Percentiles rank a stretch among this genome's conserved stretches.
Evolutionary conservation across 2,113 vertebrate species (phyloP).

Genomic region (Daubentonia madagascariensis): DNA sequence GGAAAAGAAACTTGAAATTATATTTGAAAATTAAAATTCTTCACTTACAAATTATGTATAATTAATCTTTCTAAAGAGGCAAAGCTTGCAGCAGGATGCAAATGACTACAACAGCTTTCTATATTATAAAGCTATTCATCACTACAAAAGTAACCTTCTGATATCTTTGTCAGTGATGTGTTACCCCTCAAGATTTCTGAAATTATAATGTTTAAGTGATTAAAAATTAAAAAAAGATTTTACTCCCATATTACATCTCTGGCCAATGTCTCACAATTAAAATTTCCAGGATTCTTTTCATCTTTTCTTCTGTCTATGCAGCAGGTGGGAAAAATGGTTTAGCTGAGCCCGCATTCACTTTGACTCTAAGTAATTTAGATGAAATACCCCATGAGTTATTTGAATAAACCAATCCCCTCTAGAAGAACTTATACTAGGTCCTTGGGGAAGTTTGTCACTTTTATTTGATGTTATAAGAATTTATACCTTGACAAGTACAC

Average conservation of each 20-base stretch:
- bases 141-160: not conserved
- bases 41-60: not conserved
- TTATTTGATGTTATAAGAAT: conserved; percentile 74
- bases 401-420: conserved; percentile 74
- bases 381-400: conserved; percentile 71
- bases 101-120: not conserved
- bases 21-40: not conserved
- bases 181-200: not conserved
- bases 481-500: conserved; percentile 58
- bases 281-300: not conserved
- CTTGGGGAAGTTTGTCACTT: conserved; percentile 73
- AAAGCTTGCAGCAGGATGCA: not conserved
- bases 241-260: not conserved
- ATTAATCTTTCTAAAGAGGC: not conserved
- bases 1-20: not conserved
- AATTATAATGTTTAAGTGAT: not conserved
- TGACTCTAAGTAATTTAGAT: conserved; percentile 74
- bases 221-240: not conserved
- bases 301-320: not conserved
- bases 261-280: not conserved
- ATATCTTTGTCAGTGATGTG: not conserved
- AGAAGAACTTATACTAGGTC: conserved; percentile 69
- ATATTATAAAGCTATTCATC: not conserved
- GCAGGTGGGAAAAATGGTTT: not conserved
- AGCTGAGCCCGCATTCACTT: not conserved